Evolutionary conservation across 2,888 invertebrate genomes (phyloP).

Genomic region (Acleris laterana): DNA sequence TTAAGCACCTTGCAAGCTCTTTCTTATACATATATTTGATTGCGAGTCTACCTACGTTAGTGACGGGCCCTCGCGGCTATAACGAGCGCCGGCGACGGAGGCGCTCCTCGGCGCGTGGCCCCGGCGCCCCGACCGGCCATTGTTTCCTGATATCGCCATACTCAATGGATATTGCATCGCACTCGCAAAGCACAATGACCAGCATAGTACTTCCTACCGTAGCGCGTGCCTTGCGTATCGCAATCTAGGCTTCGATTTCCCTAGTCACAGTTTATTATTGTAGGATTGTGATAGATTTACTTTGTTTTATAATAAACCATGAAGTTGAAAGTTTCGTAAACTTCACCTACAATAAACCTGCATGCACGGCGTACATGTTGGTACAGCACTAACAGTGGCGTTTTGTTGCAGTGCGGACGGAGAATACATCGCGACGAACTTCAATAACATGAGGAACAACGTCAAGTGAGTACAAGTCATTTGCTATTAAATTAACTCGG

Average conservation of each 20-base stretch:
- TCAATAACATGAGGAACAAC: conserved; percentile 77
- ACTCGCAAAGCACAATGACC: conserved; percentile 55
- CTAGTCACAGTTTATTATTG: conserved; percentile 30
- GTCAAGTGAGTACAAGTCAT: conserved; percentile 66
- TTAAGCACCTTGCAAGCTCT: too few species aligned
- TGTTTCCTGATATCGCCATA: conserved; percentile 55
- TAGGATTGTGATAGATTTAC: conserved; percentile 8
- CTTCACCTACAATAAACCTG: background rate
- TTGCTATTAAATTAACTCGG: background rate
- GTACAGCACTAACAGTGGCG: background rate
- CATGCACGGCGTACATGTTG: background rate
- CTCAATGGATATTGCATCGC: conserved; percentile 65
- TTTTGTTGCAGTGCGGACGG: conserved; percentile 72
- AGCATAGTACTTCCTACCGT: conserved; percentile 46
- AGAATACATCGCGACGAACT: conserved; percentile 71
- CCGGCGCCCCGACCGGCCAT: conserved; percentile 50
- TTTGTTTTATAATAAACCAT: background rate
- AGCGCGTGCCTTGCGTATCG: conserved; percentile 21
- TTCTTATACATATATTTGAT: too few species aligned
- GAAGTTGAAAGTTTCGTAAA: conserved; percentile 9
- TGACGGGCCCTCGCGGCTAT: too few species aligned
- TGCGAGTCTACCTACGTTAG: too few species aligned
- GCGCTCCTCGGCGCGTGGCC: conserved; percentile 50
- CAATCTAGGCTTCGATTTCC: conserved; percentile 42
- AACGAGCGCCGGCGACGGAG: conserved; percentile 33